These are phyloP conservation scores for Phyllopteryx taeniolatus DNA, from an alignment of 2,113 vertebrate genomes.

Conservation along the genomic window DNA sequence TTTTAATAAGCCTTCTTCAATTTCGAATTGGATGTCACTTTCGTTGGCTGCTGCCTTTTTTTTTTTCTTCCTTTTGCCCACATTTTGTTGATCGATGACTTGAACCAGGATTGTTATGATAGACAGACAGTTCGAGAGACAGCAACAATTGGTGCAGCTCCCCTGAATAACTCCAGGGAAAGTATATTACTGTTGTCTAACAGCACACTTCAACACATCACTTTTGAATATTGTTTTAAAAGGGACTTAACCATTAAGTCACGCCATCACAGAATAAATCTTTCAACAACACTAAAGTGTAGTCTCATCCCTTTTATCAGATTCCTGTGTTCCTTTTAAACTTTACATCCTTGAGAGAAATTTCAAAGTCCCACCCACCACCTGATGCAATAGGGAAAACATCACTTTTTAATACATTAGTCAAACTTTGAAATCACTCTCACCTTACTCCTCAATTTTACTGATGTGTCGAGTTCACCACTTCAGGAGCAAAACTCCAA, in stretches of 20 bases:
- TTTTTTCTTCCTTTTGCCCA: no score
- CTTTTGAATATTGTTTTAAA: slow-evolving; percentile 28
- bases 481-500: slow-evolving; percentile 28
- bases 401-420: slow-evolving; percentile 17
- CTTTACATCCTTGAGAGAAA: slow-evolving; percentile 11
- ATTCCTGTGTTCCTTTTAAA: slow-evolving; percentile 34
- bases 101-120: no score
- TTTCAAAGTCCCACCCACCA: background rate
- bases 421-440: slow-evolving; percentile 50
- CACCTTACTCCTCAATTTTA: slow-evolving; percentile 37
- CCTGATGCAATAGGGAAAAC: slow-evolving; percentile 11
- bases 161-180: background rate
- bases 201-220: background rate
- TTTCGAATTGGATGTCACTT: no score
- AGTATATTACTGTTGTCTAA: background rate
- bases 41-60: no score
- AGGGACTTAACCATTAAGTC: slow-evolving; percentile 21
- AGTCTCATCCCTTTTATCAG: slow-evolving; percentile 21
- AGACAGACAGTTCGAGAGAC: no score
- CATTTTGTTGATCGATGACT: background rate
- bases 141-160: no score
- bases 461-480: slow-evolving; percentile 27
- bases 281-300: slow-evolving; percentile 35
- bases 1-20: no score
- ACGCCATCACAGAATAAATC: slow-evolving; percentile 4